Evolutionary conservation across 2,113 vertebrate species (phyloP), one percentile per base, ranked within the genome.

Genomic region (Daubentonia madagascariensis): DNA sequence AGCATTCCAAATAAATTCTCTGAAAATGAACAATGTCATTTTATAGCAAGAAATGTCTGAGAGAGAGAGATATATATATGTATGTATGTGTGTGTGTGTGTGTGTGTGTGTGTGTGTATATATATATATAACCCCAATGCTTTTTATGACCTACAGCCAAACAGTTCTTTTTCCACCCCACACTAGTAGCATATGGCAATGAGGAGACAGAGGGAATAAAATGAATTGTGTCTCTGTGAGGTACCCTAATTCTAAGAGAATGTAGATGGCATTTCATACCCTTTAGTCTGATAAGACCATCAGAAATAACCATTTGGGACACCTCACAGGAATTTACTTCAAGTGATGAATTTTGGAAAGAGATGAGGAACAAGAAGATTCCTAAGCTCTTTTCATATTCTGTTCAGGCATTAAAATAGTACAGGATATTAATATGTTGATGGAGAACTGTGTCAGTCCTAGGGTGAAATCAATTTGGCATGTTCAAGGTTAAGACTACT

Each of bases 1-100:
- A 94, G 85, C 1, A 84, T 97, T 97, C 25, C 50, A 96, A 98
- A 97, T 63, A 97, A 97, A 95, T 96, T 96, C 25, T 96, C 1
- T 94, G 90, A 92, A 89, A 95, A 87, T 94, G 30, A 93, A 8
- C 22, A 65, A 57, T 68, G 61, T 84, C 22, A 50, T 76, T 93
- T 91, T 86, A 68, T 96, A 91, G 5, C 52, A 89, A 68, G 16
- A 59, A 96, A 45, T 57, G n/a, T n/a, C n/a, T n/a, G n/a, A n/a
- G n/a, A n/a, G n/a, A n/a, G n/a, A n/a, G n/a, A n/a, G n/a, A n/a
- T n/a, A n/a, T n/a, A n/a, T n/a, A n/a, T n/a, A n/a, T n/a, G n/a
- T n/a, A n/a, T n/a, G n/a, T n/a, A n/a, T n/a, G n/a, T n/a, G n/a
- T n/a, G n/a, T n/a, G n/a, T n/a, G n/a, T n/a, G n/a, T n/a, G n/a